A percentile compares a stretch with the other conserved stretches of the same genome.
These are phyloP conservation scores for Ichneumon xanthorius DNA, from an alignment of 2,888 invertebrate species.

Conservation along the genomic window DNA sequence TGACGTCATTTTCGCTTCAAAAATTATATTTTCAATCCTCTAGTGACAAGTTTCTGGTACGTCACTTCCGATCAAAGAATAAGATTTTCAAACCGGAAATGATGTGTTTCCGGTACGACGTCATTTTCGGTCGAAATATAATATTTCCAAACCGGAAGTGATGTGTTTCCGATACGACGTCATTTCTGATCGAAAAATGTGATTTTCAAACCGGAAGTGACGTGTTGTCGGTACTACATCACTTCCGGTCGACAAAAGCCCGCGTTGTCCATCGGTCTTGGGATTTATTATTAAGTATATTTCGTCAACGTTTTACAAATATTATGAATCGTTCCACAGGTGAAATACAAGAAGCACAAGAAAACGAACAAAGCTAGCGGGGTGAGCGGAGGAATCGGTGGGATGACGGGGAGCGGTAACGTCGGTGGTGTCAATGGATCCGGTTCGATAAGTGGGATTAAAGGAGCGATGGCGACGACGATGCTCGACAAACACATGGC, in stretches of 20 bases:
- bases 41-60: too few species aligned
- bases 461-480: slow-evolving; percentile 80
- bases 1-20: too few species aligned
- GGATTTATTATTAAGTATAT: too few species aligned
- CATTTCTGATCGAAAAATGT: neutral
- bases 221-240: too few species aligned
- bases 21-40: too few species aligned
- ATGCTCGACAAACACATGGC: slow-evolving; percentile 85
- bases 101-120: too few species aligned
- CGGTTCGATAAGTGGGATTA: slow-evolving; percentile 78
- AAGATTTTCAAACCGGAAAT: too few species aligned
- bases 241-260: too few species aligned
- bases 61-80: too few species aligned
- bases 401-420: slow-evolving; percentile 83
- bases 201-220: too few species aligned
- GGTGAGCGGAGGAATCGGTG: slow-evolving; percentile 81
- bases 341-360: slow-evolving; percentile 99
- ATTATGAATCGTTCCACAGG: slow-evolving; percentile 84
- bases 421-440: slow-evolving; percentile 82
- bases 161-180: neutral
- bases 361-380: slow-evolving; percentile 88
- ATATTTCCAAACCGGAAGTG: too few species aligned
- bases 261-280: too few species aligned
- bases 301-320: neutral
- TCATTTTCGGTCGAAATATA: neutral